Evolutionary conservation across 2,113 vertebrate genomes (phyloP), one percentile per base, ranked within the genome.

Genomic region (Jacana jacana): DNA sequence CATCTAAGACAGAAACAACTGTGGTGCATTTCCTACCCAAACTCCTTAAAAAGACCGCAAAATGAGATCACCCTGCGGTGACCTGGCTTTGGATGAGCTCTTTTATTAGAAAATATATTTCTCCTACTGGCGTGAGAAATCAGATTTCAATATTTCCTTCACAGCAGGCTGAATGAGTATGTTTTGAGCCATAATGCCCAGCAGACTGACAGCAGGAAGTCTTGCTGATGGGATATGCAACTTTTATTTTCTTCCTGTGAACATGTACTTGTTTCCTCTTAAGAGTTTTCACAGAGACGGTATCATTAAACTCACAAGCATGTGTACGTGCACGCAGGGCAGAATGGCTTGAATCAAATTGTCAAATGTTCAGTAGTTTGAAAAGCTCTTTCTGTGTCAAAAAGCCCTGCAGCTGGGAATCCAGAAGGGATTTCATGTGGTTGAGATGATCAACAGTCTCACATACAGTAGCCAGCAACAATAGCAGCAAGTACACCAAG

Each of bases 91-190:
- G 52, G 64, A 58, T 25, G 22, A 60, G 44, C 37, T 31, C 8
- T 77, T 87, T 39, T 35, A 75, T 91, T 96, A 86, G 28, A 80
- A 96, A 92, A 93, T 55, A 27, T 61, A 30, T 90, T 94, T 92
- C 86, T 61, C 20, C 65, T 80, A 40, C 58, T 69, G 48, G 51
- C 15, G 6, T 64, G 71, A 64, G 86, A 76, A 91, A 75, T 17
- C 15, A n/a, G 24, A n/a, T 88, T 82, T 65, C 61, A 93, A 12
- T 48, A 30, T 73, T 96, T 70, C 84, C 73, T 86, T 91, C 71
- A n/a, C 24, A 42, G 44, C 30, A 44, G 65, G 54, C 51, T 81
- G 86, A 91, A 75, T 30, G 37, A 73, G 35, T 61, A 54, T 75
- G 65, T 61, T 89, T 75, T 86, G 86, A 89, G 40, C 76, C 86